These are phyloP conservation scores for Oscheius myriophilus DNA, from an alignment of 2,888 invertebrate species.

Conservation along the genomic window DNA sequence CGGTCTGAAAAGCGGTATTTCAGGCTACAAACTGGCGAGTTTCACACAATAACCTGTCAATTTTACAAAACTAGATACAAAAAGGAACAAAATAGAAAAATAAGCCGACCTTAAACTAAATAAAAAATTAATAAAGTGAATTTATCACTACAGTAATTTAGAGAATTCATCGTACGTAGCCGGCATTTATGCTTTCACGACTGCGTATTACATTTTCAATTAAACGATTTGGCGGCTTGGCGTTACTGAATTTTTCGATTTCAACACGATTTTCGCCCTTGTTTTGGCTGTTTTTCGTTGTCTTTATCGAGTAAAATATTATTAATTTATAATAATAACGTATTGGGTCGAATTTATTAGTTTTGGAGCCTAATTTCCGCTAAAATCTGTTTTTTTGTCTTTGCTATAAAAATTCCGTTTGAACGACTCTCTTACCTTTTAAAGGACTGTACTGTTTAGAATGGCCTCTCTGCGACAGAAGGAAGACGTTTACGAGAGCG, in stretches of 20 bases:
- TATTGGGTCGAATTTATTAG: too few species aligned
- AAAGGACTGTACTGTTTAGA: background rate
- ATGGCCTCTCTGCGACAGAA: slow-evolving; percentile 49
- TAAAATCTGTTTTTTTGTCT: too few species aligned
- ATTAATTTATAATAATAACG: too few species aligned
- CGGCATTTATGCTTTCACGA: too few species aligned
- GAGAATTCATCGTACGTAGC: too few species aligned
- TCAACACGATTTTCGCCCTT: background rate
- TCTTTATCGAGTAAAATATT: too few species aligned
- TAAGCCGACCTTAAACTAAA: background rate
- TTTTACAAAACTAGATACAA: background rate
- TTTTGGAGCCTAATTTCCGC: too few species aligned
- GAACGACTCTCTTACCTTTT: too few species aligned
- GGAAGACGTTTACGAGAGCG: slow-evolving; percentile 66
- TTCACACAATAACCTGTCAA: background rate
- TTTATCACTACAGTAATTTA: too few species aligned
- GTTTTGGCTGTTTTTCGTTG: background rate
- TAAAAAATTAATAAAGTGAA: background rate
- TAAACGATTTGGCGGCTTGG: background rate
- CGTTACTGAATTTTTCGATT: background rate
- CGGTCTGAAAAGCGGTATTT: too few species aligned
- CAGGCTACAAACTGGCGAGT: too few species aligned
- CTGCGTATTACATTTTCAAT: background rate
- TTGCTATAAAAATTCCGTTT: too few species aligned
- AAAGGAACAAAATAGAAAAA: background rate